Evolutionary conservation across 2,113 vertebrate genomes (phyloP).

Genomic region (Parotia lawesii): DNA sequence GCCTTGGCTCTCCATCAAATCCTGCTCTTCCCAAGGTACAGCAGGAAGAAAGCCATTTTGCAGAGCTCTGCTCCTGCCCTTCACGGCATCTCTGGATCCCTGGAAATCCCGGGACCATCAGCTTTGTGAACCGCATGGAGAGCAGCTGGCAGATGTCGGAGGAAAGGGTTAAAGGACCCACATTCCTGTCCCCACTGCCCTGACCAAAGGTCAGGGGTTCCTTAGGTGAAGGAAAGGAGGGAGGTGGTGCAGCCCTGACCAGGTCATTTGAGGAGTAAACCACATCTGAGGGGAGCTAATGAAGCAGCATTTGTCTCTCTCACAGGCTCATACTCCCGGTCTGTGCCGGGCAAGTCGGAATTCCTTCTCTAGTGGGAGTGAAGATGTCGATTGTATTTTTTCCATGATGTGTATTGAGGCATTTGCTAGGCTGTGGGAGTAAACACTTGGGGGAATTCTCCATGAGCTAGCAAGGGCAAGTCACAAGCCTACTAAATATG

Average conservation of each 20-base stretch:
- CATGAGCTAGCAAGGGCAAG: conserved; percentile 62
- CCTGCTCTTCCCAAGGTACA: neutral
- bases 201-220: conserved; percentile 62
- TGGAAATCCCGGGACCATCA: neutral
- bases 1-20: neutral
- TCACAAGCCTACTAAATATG: conserved; percentile 58
- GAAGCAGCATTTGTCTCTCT: conserved; percentile 51
- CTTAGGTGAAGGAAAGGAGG: conserved; percentile 57
- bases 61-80: neutral
- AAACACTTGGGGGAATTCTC: conserved; percentile 70
- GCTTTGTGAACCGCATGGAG: neutral
- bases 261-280: conserved; percentile 52
- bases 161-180: conserved; percentile 57
- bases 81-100: neutral
- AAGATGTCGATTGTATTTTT: conserved; percentile 69
- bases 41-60: neutral
- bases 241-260: conserved; percentile 52
- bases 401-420: conserved; percentile 73
- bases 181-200: conserved; percentile 48
- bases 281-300: conserved; percentile 50
- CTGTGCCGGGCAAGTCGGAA: conserved; percentile 47
- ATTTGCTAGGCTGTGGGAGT: conserved; percentile 70
- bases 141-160: neutral
- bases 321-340: conserved; percentile 32
- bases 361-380: conserved; percentile 76